A percentile compares a stretch with the other conserved stretches of the same genome.
phyloP scores from a whole-genome alignment of 2,888 invertebrate species.

The Microctonus brassicae region DNA sequence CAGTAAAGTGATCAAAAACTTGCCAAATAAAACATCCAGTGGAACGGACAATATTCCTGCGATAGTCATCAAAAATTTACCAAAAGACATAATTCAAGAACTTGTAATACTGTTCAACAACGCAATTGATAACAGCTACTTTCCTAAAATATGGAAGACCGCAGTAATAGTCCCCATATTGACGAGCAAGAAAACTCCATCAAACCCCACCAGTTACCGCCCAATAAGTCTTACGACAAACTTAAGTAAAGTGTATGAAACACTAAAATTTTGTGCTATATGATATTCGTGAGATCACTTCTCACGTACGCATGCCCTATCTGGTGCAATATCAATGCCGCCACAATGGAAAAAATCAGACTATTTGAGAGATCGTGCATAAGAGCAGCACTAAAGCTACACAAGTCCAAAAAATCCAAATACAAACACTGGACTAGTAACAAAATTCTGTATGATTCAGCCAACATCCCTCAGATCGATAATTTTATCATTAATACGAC shows the following conservation, averaged over 20 bases:
- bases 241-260: not conserved
- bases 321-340: too few species aligned
- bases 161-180: not conserved
- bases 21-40: not conserved
- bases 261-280: too few species aligned
- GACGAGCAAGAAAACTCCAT: not conserved
- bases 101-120: not conserved
- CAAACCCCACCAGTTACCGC: not conserved
- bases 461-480: too few species aligned
- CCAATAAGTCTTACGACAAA: not conserved
- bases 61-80: not conserved
- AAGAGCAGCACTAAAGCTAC: too few species aligned
- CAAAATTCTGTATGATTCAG: too few species aligned
- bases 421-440: too few species aligned
- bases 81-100: not conserved
- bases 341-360: too few species aligned
- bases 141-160: not conserved
- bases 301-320: too few species aligned
- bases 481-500: too few species aligned
- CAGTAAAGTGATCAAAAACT: not conserved
- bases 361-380: too few species aligned
- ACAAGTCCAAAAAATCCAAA: too few species aligned
- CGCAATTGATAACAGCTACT: not conserved
- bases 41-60: not conserved
- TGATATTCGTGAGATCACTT: too few species aligned